phyloP scores from a whole-genome alignment of 2,888 invertebrate genomes.

The Alitta virens region DNA sequence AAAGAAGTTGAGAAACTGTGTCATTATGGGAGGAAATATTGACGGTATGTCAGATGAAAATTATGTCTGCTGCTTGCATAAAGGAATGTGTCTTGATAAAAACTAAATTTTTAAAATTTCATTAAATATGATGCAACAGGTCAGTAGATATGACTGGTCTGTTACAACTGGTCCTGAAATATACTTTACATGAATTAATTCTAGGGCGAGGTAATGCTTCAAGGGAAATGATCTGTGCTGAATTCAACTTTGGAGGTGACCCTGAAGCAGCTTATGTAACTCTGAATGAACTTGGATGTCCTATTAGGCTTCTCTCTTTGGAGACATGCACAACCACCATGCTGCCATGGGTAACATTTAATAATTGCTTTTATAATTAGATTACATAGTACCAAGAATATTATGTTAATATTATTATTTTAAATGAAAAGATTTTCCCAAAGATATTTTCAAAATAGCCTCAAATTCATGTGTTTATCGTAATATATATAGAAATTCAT shows the following conservation, averaged over 20 bases:
- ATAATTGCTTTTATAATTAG: too few relatives aligned
- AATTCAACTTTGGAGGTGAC: conserved; percentile 75
- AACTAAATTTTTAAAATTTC: background rate
- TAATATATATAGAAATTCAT: too few relatives aligned
- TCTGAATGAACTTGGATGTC: conserved; percentile 62
- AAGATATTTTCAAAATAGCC: too few relatives aligned
- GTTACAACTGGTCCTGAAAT: too few relatives aligned
- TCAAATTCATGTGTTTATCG: conserved; percentile 22
- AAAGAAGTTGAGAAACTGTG: conserved; percentile 67
- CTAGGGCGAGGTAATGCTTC: conserved; percentile 50
- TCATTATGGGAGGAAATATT: conserved; percentile 78
- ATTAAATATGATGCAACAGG: background rate
- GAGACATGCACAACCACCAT: conserved; percentile 59
- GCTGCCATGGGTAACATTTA: conserved; percentile 33
- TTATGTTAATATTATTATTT: too few relatives aligned
- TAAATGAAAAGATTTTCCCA: too few relatives aligned
- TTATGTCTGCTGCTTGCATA: too few relatives aligned
- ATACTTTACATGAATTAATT: too few relatives aligned
- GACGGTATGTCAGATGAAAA: conserved; percentile 65
- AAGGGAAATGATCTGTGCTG: conserved; percentile 59
- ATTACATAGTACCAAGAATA: too few relatives aligned
- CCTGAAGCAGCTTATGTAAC: conserved; percentile 75
- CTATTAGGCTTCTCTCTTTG: conserved; percentile 69
- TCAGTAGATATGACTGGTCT: too few relatives aligned
- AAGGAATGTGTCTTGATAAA: too few relatives aligned